Evolutionary conservation across 1,140 invertebrate genomes (phyloP).

Genomic region (Drosophila arizonae): DNA sequence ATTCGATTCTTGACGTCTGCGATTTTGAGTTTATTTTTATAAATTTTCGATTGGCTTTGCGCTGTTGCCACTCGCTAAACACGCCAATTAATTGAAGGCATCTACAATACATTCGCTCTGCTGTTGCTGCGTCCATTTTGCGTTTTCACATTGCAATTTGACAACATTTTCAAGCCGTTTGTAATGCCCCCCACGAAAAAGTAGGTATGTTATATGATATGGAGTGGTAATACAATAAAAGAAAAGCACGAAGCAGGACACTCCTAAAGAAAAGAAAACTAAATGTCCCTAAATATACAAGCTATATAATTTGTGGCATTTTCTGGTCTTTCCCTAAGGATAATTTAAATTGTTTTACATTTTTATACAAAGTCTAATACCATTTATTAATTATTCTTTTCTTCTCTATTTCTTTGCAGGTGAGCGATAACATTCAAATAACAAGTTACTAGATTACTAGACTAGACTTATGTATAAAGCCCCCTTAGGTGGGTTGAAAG

Average conservation of each 20-base stretch:
- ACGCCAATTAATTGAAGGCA: slow-evolving; percentile 48
- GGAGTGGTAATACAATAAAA: too few species aligned
- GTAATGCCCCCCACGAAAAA: not conserved
- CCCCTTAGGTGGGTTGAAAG: not conserved
- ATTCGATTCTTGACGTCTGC: slow-evolving; percentile 31
- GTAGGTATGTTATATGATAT: too few species aligned
- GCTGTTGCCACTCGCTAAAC: slow-evolving; percentile 16
- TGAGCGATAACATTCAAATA: slow-evolving; percentile 54
- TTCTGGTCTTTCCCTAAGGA: too few species aligned
- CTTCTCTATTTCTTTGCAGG: slow-evolving; percentile 66
- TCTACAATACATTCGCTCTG: too few species aligned
- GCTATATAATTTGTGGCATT: too few species aligned
- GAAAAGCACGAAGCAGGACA: too few species aligned
- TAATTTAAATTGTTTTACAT: not conserved
- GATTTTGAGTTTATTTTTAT: slow-evolving; percentile 40
- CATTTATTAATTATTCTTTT: slow-evolving; percentile 62
- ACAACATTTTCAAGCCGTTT: slow-evolving; percentile 26
- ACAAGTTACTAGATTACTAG: not conserved
- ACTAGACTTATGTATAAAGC: not conserved
- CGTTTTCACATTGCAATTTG: slow-evolving; percentile 17
- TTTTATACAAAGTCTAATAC: slow-evolving; percentile 43
- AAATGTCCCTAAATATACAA: too few species aligned
- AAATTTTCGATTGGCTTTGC: slow-evolving; percentile 21
- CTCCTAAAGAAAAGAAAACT: too few species aligned
- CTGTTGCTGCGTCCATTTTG: slow-evolving; percentile 6